phyloP scores from a whole-genome alignment of 2,113 vertebrate species.

The Colaptes auratus region DNA sequence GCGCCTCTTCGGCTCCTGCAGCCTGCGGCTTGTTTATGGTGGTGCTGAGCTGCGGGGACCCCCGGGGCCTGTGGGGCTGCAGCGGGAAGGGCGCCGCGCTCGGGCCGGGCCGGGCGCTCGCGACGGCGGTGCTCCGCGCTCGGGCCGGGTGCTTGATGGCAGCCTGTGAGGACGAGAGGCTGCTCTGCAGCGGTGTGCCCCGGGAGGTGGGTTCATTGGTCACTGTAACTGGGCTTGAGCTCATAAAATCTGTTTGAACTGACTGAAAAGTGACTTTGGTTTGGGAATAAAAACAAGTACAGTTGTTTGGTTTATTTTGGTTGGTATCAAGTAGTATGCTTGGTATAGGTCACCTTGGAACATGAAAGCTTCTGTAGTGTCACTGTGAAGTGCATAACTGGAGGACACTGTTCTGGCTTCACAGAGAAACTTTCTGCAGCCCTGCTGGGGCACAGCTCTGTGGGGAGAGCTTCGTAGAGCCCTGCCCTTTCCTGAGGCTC shows the following conservation, averaged over 20 bases:
- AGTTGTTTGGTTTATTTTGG: rapidly evolving
- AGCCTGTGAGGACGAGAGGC: rapidly evolving
- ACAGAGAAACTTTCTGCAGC: background rate
- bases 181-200: rapidly evolving
- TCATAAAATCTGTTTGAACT: rapidly evolving
- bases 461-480: background rate
- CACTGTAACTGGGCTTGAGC: rapidly evolving
- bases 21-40: background rate
- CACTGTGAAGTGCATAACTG: rapidly evolving
- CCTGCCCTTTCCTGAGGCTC: background rate
- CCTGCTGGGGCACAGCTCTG: rapidly evolving
- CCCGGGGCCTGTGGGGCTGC: background rate
- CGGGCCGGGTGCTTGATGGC: background rate
- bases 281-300: background rate
- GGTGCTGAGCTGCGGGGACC: background rate
- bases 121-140: too few relatives aligned
- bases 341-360: background rate
- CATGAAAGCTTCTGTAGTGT: rapidly evolving
- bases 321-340: rapidly evolving
- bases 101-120: too few relatives aligned
- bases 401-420: background rate
- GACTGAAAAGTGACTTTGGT: background rate
- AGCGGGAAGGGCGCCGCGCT: too few relatives aligned
- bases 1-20: background rate
- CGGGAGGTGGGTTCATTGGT: rapidly evolving